These are phyloP conservation scores for Machimus rusticus DNA, from an alignment of 2,888 invertebrate genomes.

Conservation along the genomic window DNA sequence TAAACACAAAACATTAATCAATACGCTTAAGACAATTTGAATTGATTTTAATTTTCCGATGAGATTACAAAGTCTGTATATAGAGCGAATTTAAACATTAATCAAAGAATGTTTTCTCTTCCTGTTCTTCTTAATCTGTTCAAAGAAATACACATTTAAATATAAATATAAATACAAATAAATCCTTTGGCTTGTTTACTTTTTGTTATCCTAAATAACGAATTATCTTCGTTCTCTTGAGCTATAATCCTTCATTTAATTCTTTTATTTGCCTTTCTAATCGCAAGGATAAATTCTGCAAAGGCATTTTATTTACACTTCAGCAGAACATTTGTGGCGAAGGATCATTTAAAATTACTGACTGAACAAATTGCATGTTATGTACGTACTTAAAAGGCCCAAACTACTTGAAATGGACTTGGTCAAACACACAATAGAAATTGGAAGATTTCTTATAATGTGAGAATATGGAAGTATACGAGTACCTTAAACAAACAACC, in stretches of 20 bases:
- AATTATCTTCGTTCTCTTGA: neutral
- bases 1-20: neutral
- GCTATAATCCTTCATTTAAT: neutral
- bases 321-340: neutral
- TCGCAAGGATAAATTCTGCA: neutral
- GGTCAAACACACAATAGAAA: neutral
- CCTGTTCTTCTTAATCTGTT: neutral
- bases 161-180: neutral
- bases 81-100: neutral
- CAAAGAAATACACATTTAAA: neutral
- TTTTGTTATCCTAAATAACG: neutral
- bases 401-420: neutral
- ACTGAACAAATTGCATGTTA: neutral
- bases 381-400: neutral
- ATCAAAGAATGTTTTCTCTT: neutral
- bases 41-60: neutral
- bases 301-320: neutral
- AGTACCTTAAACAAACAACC: too few species aligned
- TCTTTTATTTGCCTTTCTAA: neutral
- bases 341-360: neutral
- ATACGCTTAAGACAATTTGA: neutral
- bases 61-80: neutral
- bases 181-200: neutral
- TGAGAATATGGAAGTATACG: neutral
- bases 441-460: neutral